Conservation (phyloP, 2,797 vertebrate genomes). For the Eptatretus atami region DNA sequence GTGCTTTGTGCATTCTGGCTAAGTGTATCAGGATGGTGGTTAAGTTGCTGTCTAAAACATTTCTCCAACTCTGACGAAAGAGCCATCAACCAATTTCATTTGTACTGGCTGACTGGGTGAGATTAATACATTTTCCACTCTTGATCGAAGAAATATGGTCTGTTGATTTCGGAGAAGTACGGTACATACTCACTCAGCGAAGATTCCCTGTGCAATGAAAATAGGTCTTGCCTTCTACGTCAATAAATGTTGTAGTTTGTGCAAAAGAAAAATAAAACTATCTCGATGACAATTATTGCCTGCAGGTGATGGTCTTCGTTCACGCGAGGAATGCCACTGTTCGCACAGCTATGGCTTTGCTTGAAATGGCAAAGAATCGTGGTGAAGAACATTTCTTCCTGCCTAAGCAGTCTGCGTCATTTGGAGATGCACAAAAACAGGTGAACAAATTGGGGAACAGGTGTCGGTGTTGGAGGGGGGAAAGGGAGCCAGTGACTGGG, state of each 20-base stretch:
- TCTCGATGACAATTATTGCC: conserved; percentile 8
- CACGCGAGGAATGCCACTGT: conserved; percentile 84
- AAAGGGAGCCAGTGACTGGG: too few relatives aligned
- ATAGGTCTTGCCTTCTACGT: too few relatives aligned
- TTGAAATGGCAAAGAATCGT: conserved; percentile 67
- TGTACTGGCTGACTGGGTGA: neutral
- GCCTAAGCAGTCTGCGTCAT: conserved; percentile 38
- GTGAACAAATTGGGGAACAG: conserved; percentile 15
- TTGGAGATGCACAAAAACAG: conserved; percentile 73
- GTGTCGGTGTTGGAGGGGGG: too few relatives aligned
- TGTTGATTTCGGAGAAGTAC: neutral
- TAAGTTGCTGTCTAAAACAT: neutral
- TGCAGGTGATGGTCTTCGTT: conserved; percentile 92
- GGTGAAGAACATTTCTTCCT: conserved; percentile 48
- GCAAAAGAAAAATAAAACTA: too few relatives aligned
- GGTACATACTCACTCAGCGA: too few relatives aligned
- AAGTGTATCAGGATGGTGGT: neutral
- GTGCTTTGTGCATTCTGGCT: neutral
- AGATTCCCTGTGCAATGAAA: too few relatives aligned
- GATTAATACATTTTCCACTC: neutral
- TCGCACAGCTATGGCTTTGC: conserved; percentile 50
- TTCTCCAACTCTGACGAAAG: neutral
- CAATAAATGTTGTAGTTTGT: too few relatives aligned
- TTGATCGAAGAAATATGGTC: neutral
- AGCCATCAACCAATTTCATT: neutral